Conservation (phyloP, 2,797 vertebrate genomes). For the Denticeps clupeoides region DNA sequence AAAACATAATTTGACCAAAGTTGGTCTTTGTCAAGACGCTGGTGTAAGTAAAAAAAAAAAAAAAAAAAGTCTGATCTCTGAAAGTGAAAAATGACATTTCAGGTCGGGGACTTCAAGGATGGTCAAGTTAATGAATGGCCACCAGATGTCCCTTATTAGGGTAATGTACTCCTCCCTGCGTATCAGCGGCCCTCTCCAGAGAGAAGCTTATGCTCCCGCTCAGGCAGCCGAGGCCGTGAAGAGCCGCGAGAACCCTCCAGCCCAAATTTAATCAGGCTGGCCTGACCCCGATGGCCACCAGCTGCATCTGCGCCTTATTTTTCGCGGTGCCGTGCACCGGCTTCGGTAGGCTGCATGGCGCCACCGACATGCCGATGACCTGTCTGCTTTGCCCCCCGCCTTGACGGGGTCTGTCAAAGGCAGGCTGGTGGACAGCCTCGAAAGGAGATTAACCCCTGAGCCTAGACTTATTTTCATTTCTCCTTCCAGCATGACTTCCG, state of each 20-base stretch:
- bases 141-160: slow-evolving; percentile 74
- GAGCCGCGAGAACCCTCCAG: slow-evolving; percentile 1
- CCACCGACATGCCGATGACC: neutral
- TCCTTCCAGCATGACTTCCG: neutral
- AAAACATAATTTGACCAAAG: slow-evolving; percentile 50
- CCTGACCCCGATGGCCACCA: slow-evolving; percentile 14
- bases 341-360: neutral
- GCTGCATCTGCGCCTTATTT: neutral
- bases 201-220: slow-evolving; percentile 40
- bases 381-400: neutral
- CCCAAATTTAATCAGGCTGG: slow-evolving; percentile 47
- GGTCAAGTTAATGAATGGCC: slow-evolving; percentile 70
- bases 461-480: neutral
- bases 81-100: slow-evolving; percentile 65
- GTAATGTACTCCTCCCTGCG: slow-evolving; percentile 58
- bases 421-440: slow-evolving; percentile 7
- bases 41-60: neutral
- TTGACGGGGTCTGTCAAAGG: slow-evolving; percentile 6
- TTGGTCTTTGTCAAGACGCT: slow-evolving; percentile 36
- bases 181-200: slow-evolving; percentile 45
- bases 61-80: slow-evolving; percentile 37
- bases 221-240: slow-evolving; percentile 22
- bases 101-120: slow-evolving; percentile 62
- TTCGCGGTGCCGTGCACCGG: neutral
- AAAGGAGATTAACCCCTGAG: slow-evolving; percentile 16